Evolutionary conservation across 1,140 invertebrate species (phyloP), one percentile per base, ranked within the genome.

Genomic region (Galleria mellonella): DNA sequence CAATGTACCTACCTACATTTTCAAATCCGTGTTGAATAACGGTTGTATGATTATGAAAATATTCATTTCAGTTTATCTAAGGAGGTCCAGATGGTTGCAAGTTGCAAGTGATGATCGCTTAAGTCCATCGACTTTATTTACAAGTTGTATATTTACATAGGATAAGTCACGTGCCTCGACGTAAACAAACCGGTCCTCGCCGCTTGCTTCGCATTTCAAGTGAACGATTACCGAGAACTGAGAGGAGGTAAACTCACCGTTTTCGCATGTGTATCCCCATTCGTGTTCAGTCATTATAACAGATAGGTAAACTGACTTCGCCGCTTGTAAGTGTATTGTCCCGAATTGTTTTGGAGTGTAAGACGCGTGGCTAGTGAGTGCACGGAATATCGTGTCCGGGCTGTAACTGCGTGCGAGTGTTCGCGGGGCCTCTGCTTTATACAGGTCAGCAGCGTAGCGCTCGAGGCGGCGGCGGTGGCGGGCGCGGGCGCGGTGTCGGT

Each of bases 231-330:
- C 11, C 17, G 35, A 37, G 14, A 15, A 37, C 35, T 17, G 17
- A n/a, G 6, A 48, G n/a, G 38, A 52, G 47, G 48, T 63, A 43
- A 50, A 83, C 83, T 87, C 63, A 87, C 85, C 85, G 64, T 87
- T 87, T 48, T 81, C 76, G 45, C 76, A 66, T 38, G 78, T 78
- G 73, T 87, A 87, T 67, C 85, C 85, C 85, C 85, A 87, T 42
- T 87, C 85, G 46, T 62, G 17, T 23, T 23, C 68, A 37, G 64
- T 74, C 73, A 79, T 83, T 51, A 52, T 62, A 51, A 61, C 67
- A 45, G 48, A 43, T 41, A 36, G 58, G 35, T 11, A 23, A 15
- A 37, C 44, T 57, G 59, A 54, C 53, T 0, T 17, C 35, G 33
- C 27, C 29, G 46, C 32, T 37, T 27, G 30, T 10, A 28, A 8